Evolutionary conservation across 2,797 vertebrate genomes (phyloP), one percentile per base, ranked within the genome.

Genomic region (Silurus aristotelis): DNA sequence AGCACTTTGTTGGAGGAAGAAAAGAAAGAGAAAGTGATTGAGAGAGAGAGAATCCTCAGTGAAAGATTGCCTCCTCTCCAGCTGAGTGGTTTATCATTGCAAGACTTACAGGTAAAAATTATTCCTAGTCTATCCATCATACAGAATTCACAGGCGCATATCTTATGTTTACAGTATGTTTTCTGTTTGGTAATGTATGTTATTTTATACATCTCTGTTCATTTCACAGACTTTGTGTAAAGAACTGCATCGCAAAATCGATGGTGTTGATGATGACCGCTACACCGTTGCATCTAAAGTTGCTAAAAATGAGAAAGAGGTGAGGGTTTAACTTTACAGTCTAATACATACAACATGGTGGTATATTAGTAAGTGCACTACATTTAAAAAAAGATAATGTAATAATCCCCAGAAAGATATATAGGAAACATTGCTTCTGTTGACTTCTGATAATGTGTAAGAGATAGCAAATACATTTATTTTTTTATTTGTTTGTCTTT

Each of bases 231-330:
- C 85, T 85, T 86, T 96, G 71, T 96, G 95, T 90, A 94, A 91
- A 90, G 93, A 95, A 72, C 89, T 96, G 5, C 93, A 96, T 87
- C 93, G 93, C 68, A 94, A 95, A 90, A 95, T 95, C 4, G 95
- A 96, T n/a, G 85, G 85, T 64, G 90, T 92, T 48, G 96, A 96
- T 86, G 95, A 96, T 80, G 94, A 94, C 15, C 93, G 95, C 43
- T 96, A 96, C 52, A 94, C 96, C 82, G 89, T 95, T 87, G 85
- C 83, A 31, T 72, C 82, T 43, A 96, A 96, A 92, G 95, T 96
- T 71, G 13, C 85, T 12, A 96, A 95, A 91, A 94, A 92, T 90
- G 89, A 89, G 0, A 86, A 3, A 8, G 95, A 93, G 90, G 92
- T 93, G 70, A 83, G 46, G 31, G 10, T 43, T n/a, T 14, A 46